Conservation (phyloP, 1,140 invertebrate genomes). For the Drosophila tani region DNA sequence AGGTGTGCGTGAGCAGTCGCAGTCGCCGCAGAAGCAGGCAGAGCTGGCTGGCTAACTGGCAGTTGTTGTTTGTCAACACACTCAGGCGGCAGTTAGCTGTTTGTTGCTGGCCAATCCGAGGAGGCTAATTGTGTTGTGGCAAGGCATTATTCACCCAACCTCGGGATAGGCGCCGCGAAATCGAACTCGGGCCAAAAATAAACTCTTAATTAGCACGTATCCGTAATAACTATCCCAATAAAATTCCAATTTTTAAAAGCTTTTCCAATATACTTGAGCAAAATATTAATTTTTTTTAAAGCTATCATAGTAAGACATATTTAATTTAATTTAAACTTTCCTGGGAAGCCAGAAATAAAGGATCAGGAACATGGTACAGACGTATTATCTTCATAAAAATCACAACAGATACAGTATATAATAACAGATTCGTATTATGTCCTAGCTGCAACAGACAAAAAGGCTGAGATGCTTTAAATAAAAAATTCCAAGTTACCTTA, state of each 20-base stretch:
- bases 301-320: neutral
- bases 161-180: slow-evolving; percentile 7
- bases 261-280: no score
- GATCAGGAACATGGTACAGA: no score
- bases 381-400: no score
- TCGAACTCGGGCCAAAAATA: neutral
- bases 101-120: slow-evolving; percentile 43
- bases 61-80: slow-evolving; percentile 75
- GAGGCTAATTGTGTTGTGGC: slow-evolving; percentile 22
- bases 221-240: no score
- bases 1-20: slow-evolving; percentile 24
- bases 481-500: neutral
- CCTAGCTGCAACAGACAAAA: no score
- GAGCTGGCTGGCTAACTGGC: slow-evolving; percentile 29
- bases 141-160: slow-evolving; percentile 12
- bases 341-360: no score
- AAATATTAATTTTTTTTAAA: neutral
- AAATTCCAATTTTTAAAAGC: no score
- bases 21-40: slow-evolving; percentile 21
- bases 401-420: neutral
- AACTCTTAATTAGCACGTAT: no score
- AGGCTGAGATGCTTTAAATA: no score
- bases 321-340: neutral
- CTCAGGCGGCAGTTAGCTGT: slow-evolving; percentile 66
- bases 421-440: neutral